Percentiles rank a stretch among this genome's conserved stretches.
These are phyloP conservation scores for Danionella dracula DNA, from an alignment of 2,797 vertebrate genomes.

Conservation along the genomic window DNA sequence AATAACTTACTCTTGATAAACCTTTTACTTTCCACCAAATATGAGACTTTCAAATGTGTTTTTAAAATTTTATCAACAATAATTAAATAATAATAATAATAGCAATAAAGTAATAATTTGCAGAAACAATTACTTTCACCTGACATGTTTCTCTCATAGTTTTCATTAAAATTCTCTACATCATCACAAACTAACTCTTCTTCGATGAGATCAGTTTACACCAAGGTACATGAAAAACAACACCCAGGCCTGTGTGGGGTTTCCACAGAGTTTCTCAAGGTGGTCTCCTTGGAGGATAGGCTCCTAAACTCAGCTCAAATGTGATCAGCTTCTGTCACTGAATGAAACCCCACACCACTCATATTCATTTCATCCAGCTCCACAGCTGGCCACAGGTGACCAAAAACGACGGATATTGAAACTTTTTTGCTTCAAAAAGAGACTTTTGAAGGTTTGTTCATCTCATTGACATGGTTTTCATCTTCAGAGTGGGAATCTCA, in stretches of 20 bases:
- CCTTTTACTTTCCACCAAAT: too few species aligned
- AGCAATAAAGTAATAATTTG: too few species aligned
- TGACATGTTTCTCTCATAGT: too few species aligned
- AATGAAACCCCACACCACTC: slow-evolving; percentile 1
- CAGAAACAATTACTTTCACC: too few species aligned
- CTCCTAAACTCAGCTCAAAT: not conserved
- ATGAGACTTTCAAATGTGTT: too few species aligned
- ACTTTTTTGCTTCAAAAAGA: not conserved
- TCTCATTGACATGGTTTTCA: not conserved
- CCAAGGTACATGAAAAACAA: not conserved
- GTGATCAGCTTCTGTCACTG: not conserved
- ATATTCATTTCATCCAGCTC: not conserved
- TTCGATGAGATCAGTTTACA: slow-evolving; percentile 9
- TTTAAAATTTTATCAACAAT: too few species aligned
- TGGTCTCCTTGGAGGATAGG: slow-evolving; percentile 2
- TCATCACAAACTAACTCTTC: too few species aligned
- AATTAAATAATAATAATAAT: too few species aligned
- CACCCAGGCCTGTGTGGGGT: slow-evolving; percentile 8
- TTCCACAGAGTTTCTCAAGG: slow-evolving; percentile 5
- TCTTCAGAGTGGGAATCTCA: slow-evolving; percentile 32
- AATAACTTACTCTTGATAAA: too few species aligned
- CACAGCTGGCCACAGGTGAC: not conserved
- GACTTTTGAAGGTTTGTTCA: not conserved
- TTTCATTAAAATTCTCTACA: too few species aligned
- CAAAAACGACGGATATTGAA: not conserved